Evolutionary conservation across 2,888 invertebrate species (phyloP), one percentile per base, ranked within the genome.

Genomic region (Elgonia sp.): DNA sequence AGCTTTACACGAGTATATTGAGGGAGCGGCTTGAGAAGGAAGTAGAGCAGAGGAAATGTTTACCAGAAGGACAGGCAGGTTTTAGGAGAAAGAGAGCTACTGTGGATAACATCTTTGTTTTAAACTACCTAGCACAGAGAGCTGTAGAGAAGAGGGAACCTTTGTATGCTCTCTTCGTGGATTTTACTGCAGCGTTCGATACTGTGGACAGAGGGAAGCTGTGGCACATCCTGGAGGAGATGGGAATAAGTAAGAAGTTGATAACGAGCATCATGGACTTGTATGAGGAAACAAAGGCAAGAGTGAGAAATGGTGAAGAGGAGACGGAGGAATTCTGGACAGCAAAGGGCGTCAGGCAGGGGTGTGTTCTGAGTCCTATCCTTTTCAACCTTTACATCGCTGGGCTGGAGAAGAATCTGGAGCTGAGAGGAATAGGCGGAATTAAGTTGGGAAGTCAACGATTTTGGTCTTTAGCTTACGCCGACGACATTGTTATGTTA

Each of bases 321-420:
- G 7, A 21, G 21, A 21, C 21, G 20, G 57, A 60, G 10, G 21
- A 60, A 8, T 60, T 60, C 57, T 60, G 57, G 21, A 60, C 57
- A 21, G 16, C 21, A 21, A 60, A 60, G 20, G 57, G 21, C 7
- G 57, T 60, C 7, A 60, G 57, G 16, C 12, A 60, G 21, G 57
- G 57, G 20, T 60, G 57, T 21, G 10, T 10, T 14, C 57, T 60
- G 57, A 60, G 57, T 20, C 21, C 57, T 9, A 60, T 60, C 21
- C 57, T 21, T 53, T 60, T 60, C 57, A 60, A 60, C 8, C 20
- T 60, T 7, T 60, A 60, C 57, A 60, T 21, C 20, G 57, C 57
- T 4, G 53, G 53, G 3, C 53, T 53, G 53, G 53, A 53, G 14
- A 14, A n/a, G 53, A n/a, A 53, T 14, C 12, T 53, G 53, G n/a